These are phyloP conservation scores for Nothura maculosa DNA, from an alignment of 2,797 vertebrate species.

Conservation along the genomic window DNA sequence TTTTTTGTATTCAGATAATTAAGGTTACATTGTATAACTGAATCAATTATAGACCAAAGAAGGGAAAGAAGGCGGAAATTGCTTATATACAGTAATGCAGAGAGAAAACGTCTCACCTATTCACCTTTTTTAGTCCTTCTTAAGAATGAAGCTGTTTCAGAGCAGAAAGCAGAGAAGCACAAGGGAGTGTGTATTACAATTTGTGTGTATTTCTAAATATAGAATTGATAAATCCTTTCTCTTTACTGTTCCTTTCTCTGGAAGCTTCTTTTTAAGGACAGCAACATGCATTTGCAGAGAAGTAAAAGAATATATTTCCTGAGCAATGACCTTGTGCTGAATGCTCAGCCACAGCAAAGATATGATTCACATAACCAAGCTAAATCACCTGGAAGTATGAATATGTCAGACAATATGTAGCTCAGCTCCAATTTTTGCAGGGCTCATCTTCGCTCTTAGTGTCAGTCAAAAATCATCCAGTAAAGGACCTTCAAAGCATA, in stretches of 20 bases:
- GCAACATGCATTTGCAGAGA: neutral
- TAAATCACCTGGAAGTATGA: neutral
- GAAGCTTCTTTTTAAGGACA: neutral
- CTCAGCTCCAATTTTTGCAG: neutral
- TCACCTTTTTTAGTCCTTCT: neutral
- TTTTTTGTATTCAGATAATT: neutral
- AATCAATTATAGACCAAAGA: neutral
- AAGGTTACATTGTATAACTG: neutral
- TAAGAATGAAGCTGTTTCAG: neutral
- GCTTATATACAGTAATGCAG: neutral
- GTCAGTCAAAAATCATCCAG: neutral
- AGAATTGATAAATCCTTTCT: neutral
- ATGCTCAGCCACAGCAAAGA: neutral
- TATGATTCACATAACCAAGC: neutral
- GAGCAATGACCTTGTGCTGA: neutral
- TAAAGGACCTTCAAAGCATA: neutral
- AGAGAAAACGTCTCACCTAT: neutral
- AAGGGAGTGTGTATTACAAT: neutral
- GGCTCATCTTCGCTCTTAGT: neutral
- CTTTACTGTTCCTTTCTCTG: neutral
- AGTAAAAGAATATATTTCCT: neutral
- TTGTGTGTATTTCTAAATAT: neutral
- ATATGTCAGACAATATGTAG: neutral
- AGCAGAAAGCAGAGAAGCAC: neutral
- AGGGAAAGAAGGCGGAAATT: neutral